phyloP scores from a whole-genome alignment of 2,113 vertebrate species.

The Pedionomus torquatus region DNA sequence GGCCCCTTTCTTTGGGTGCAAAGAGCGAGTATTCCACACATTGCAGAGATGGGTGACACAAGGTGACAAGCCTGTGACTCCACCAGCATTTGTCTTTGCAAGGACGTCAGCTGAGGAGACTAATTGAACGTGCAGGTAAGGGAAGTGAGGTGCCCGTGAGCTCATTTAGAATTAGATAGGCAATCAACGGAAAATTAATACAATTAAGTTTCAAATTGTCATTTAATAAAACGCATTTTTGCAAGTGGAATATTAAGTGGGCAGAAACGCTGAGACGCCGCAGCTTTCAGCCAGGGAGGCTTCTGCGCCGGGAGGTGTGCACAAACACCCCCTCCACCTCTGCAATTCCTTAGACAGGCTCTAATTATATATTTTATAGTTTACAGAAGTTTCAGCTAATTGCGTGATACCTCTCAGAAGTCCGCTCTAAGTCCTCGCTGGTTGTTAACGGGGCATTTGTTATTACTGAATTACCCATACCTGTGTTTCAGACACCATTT shows the following conservation, averaged over 20 bases:
- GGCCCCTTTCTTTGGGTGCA: neutral
- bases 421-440: neutral
- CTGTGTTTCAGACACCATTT: neutral
- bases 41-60: neutral
- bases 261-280: accelerated
- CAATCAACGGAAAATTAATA: conserved; percentile 33
- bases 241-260: neutral
- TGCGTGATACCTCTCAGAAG: neutral
- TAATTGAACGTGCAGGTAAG: neutral
- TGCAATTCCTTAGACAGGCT: neutral
- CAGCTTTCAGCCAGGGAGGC: neutral
- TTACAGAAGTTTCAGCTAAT: conserved; percentile 16
- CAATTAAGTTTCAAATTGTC: conserved; percentile 13
- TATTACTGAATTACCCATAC: neutral
- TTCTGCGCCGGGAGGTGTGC: neutral
- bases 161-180: conserved; percentile 1
- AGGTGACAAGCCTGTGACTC: neutral
- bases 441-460: neutral
- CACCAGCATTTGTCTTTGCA: neutral
- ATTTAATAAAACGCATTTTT: conserved; percentile 9
- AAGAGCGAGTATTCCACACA: neutral
- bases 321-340: accelerated
- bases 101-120: neutral
- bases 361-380: conserved; percentile 13
- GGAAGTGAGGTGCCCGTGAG: neutral